phyloP scores from a whole-genome alignment of 2,113 vertebrate genomes.

The Tylochromis polylepis region DNA sequence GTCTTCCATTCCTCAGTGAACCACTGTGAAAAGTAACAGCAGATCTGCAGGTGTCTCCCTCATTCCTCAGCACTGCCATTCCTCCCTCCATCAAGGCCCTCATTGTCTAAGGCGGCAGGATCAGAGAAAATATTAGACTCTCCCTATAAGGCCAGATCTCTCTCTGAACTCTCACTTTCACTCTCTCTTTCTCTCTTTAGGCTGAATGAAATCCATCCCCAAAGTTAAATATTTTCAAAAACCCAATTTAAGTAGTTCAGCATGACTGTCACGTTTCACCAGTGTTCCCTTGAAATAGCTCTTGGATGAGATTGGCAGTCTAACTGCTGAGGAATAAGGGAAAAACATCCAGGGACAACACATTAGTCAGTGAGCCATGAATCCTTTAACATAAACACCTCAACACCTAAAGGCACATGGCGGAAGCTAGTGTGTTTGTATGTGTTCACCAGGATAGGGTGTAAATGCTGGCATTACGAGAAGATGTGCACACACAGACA shows the following conservation, averaged over 20 bases:
- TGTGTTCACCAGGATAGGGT: background rate
- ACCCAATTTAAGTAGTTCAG: background rate
- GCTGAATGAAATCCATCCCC: background rate
- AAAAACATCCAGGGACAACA: background rate
- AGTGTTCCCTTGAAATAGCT: constrained; percentile 18
- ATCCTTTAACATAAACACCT: constrained; percentile 36
- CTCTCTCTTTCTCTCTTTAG: background rate
- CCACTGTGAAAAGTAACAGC: constrained; percentile 28
- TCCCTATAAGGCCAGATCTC: constrained; percentile 22
- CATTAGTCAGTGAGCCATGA: constrained; percentile 3
- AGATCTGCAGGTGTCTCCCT: constrained; percentile 22
- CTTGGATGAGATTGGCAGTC: constrained; percentile 19
- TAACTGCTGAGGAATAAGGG: background rate
- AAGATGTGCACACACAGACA: background rate
- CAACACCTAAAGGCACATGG: background rate
- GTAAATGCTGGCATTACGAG: background rate
- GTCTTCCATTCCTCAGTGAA: constrained; percentile 30
- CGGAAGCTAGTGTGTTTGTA: background rate
- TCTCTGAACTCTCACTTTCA: background rate
- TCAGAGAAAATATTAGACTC: constrained; percentile 45
- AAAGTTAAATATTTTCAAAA: constrained; percentile 13
- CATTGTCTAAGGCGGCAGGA: constrained; percentile 46
- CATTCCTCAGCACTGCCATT: constrained; percentile 22
- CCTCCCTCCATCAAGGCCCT: constrained; percentile 45
- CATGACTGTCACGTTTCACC: background rate